Evolutionary conservation across 2,888 invertebrate genomes (phyloP).

Genomic region (Archips crataeganus): DNA sequence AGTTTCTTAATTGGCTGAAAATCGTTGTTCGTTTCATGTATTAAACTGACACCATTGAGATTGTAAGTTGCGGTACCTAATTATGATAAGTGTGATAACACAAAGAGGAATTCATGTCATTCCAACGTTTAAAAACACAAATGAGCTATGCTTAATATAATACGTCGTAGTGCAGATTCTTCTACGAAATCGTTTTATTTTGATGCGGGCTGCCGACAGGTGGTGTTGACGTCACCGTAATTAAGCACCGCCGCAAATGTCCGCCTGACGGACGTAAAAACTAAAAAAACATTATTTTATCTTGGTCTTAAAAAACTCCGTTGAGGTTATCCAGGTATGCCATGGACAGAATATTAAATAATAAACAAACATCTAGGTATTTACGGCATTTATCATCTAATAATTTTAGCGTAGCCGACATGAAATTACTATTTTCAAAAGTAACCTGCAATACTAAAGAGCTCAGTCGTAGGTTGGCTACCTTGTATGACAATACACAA

Average conservation of each 20-base stretch:
- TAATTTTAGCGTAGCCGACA: too few species aligned
- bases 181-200: conserved; percentile 20
- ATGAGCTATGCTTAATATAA: background rate
- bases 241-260: conserved; percentile 21
- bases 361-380: background rate
- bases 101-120: background rate
- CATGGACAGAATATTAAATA: background rate
- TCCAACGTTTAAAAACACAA: background rate
- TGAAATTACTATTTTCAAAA: too few species aligned
- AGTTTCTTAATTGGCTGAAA: too few species aligned
- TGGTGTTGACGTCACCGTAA: conserved; percentile 11
- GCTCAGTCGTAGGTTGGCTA: too few species aligned
- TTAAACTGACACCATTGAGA: background rate
- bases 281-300: conserved; percentile 6
- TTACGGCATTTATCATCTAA: too few species aligned
- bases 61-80: background rate
- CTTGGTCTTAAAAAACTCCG: background rate
- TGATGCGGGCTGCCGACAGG: conserved; percentile 5
- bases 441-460: too few species aligned
- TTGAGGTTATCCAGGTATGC: background rate
- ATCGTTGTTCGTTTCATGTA: too few species aligned
- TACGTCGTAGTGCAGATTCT: background rate
- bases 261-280: conserved; percentile 11
- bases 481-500: background rate
- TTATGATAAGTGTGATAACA: background rate